Conservation (phyloP, 2,888 invertebrate species). For the Argyresthia albistria region DNA sequence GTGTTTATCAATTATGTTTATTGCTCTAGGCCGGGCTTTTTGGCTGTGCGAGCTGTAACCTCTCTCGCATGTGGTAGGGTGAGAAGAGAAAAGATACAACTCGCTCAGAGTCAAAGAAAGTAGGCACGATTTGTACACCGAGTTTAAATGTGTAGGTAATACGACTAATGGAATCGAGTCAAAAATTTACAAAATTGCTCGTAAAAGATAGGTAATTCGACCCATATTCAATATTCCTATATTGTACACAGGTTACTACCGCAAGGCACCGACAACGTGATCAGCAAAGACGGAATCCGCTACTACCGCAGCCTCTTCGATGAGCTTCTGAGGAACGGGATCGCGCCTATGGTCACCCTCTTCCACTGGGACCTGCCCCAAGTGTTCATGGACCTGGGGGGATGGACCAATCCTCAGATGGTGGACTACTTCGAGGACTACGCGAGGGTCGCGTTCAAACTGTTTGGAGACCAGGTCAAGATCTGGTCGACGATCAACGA, state of each 20-base stretch:
- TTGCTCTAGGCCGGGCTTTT: too few relatives aligned
- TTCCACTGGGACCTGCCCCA: constrained; percentile 76
- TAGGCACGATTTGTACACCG: too few relatives aligned
- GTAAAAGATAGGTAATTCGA: too few relatives aligned
- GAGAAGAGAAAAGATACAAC: too few relatives aligned
- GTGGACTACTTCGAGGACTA: constrained; percentile 70
- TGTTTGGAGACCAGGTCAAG: constrained; percentile 76
- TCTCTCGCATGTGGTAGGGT: too few relatives aligned
- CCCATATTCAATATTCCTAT: too few relatives aligned
- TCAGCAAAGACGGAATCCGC: constrained; percentile 78
- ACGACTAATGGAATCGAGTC: too few relatives aligned
- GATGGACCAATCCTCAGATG: constrained; percentile 65
- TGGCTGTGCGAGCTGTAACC: too few relatives aligned
- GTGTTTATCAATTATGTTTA: too few relatives aligned
- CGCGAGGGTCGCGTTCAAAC: constrained; percentile 64
- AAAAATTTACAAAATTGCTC: too few relatives aligned
- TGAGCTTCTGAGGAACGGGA: constrained; percentile 75
- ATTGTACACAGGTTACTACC: constrained; percentile 74
- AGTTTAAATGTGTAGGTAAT: too few relatives aligned
- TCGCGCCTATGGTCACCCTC: constrained; percentile 78
- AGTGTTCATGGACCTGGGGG: constrained; percentile 60
- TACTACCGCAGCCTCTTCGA: constrained; percentile 85
- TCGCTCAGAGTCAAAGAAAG: too few relatives aligned
- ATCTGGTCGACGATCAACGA: constrained; percentile 86
- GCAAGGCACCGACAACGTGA: constrained; percentile 73